Evolutionary conservation across 2,797 vertebrate species (phyloP), one percentile per base, ranked within the genome.

Genomic region (Enteromius treurensis): DNA sequence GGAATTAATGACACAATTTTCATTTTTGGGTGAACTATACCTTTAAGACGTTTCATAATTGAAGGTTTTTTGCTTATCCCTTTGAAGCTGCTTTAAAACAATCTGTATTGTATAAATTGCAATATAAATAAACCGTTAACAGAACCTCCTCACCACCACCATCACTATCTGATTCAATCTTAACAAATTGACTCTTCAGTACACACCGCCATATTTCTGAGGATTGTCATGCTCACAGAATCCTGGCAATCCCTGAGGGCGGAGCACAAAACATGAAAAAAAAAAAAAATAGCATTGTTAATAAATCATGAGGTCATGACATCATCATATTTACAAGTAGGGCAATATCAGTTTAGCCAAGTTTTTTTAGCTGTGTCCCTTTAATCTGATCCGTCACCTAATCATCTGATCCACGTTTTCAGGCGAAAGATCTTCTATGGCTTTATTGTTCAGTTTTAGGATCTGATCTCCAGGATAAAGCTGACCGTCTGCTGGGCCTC

Each of bases 381-480:
- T 4, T 32, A 51, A 51, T 73, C 42, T 2, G 53, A 42, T 60
- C 51, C 10, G 23, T 32, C 90, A 99, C 98, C 97, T 96, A 88
- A 99, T 93, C 90, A 97, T 91, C 87, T 94, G 89, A 45, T 95
- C 93, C 0, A 95, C 95, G 86, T 94, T 92, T 79, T 97, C 96
- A 0, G 92, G 89, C 26, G 95, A 95, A 84, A 96, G 2, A 60
- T 96, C 94, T 5, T 96, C 96, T 23, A 96, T 89, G 0, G 86
- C 67, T 26, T 91, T 93, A 4, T 95, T 94, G 91, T 99, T 98
- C 90, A 99, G 96, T 82, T 91, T 93, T 86, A 98, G 88, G 73
- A 99, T 93, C 86, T 97, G 97, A 91, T 99, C 98, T 0, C 97
- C 97, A 0, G 95, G 96, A 90, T 92, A 91, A 32, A 95, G 90